phyloP scores from a whole-genome alignment of 2,888 invertebrate species.

The Caenorhabditis plicata region DNA sequence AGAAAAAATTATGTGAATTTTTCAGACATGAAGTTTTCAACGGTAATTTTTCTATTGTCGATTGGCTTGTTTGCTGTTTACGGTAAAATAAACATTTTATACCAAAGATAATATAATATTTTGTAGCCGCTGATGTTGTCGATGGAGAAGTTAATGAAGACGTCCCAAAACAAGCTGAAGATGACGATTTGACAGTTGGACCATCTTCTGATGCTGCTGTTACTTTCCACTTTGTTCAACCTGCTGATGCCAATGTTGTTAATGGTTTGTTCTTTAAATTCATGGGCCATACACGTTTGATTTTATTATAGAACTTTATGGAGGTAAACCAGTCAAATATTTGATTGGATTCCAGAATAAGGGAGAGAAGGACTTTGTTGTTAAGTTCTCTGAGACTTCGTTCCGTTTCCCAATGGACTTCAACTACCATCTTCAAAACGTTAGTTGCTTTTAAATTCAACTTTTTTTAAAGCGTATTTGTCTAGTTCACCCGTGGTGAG shows the following conservation, averaged over 20 bases:
- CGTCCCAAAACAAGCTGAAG: constrained; percentile 60
- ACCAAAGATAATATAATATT: background rate
- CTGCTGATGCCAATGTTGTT: constrained; percentile 68
- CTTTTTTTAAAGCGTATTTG: constrained; percentile 16
- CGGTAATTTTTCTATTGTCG: constrained; percentile 18
- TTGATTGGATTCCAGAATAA: constrained; percentile 94
- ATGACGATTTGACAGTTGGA: constrained; percentile 67
- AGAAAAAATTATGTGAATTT: background rate
- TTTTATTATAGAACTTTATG: constrained; percentile 85
- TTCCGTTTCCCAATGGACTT: constrained; percentile 99
- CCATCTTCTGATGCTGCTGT: constrained; percentile 90
- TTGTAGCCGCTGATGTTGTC: constrained; percentile 48
- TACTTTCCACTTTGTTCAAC: constrained; percentile 78
- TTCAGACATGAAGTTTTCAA: constrained; percentile 35
- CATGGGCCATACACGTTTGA: background rate
- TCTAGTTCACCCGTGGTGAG: constrained; percentile 81
- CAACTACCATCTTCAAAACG: constrained; percentile 93
- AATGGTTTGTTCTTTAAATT: constrained; percentile 67
- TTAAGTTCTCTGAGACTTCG: constrained; percentile 92
- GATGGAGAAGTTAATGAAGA: constrained; percentile 59
- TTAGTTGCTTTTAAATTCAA: constrained; percentile 57
- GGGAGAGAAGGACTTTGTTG: constrained; percentile 83
- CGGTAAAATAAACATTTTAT: constrained; percentile 5
- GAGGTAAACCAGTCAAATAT: constrained; percentile 88
- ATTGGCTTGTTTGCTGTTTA: constrained; percentile 30